Base-by-base conservation (phyloP, 2,113 vertebrate species). In the Riparia riparia region DNA sequence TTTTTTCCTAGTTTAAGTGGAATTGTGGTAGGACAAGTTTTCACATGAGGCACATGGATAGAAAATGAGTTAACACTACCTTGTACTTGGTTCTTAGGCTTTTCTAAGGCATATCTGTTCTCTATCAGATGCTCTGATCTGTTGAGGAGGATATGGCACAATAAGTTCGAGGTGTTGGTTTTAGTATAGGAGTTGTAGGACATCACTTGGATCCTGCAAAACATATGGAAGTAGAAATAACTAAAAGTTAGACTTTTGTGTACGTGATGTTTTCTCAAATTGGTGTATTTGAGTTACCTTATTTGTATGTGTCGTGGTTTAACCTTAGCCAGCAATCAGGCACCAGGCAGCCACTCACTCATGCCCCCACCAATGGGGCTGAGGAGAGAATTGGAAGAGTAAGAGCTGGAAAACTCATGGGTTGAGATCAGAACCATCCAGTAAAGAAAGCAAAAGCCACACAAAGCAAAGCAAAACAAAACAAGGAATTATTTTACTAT, bases 261-360 rank as follows among this genome's bases (percentile, higher is more conserved):
- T 29, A 16, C 17, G n/a, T 13, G 22, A 16, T 89, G 3, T 57
- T 63, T 86, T 70, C 50, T 87, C 8, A 71, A 12, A 73, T 41
- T 1, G 4, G 3, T 82, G 7, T 60, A 39, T 64, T 93, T 51
- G 71, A 53, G 7, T 54, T 70, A 41, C 17, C 15, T 54, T 57
- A 34, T 65, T 72, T 91, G 37, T 0, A 0, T 34, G 29, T 34
- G 39, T 47, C 1, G 0, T 47, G 19, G 19, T 89, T 82, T 76
- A 82, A 68, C 17, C 24, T n/a, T 34, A 34, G 41, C n/a, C 14
- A 25, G n/a, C 17, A 34, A 10, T 51, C 53, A 41, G n/a, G n/a
- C 24, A 22, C 18, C 10, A 39, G 3, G 12, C 53, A 45, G 28
- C 32, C 0, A 0, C 29, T 60, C 22, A 7, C 25, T 45, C 45